phyloP scores from a whole-genome alignment of 37 sponge, comb jelly and placozoan species.

The Amphimedon queenslandica region DNA sequence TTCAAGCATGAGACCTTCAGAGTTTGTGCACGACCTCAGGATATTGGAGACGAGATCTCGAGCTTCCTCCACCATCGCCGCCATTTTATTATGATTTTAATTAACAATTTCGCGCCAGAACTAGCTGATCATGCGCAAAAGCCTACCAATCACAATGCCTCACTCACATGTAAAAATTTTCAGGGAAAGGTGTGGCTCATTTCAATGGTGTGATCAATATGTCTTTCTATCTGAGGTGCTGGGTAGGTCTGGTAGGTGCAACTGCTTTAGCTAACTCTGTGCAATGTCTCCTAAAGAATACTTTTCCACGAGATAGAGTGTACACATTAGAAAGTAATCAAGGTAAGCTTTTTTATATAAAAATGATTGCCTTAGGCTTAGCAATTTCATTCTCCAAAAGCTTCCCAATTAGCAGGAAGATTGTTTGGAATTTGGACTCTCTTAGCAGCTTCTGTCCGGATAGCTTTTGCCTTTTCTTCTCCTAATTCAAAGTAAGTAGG shows the following conservation, averaged over 20 bases:
- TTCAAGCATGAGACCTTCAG: conserved; percentile 23
- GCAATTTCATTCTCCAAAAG: too few relatives aligned
- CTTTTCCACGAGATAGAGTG: too few relatives aligned
- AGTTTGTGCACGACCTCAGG: conserved; percentile 21
- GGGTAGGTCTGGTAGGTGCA: too few relatives aligned
- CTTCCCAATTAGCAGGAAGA: too few relatives aligned
- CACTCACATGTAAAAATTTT: neutral
- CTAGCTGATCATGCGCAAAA: neutral
- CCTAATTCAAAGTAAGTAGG: conserved; percentile 30
- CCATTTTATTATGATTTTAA: conserved; percentile 20
- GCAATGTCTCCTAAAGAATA: too few relatives aligned
- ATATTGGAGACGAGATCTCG: conserved; percentile 33
- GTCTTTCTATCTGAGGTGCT: too few relatives aligned
- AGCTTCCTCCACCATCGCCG: conserved; percentile 14
- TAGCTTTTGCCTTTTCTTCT: conserved; percentile 32
- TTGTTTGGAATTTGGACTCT: conserved; percentile 66
- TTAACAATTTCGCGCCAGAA: neutral
- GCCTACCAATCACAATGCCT: neutral
- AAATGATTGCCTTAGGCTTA: too few relatives aligned
- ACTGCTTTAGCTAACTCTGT: too few relatives aligned
- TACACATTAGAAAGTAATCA: too few relatives aligned
- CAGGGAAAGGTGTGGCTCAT: too few relatives aligned
- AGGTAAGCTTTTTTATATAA: too few relatives aligned
- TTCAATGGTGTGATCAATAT: too few relatives aligned
- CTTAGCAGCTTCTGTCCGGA: conserved; percentile 38